phyloP scores from a whole-genome alignment of 1,140 invertebrate genomes.

The Drosophila pectinifera region DNA sequence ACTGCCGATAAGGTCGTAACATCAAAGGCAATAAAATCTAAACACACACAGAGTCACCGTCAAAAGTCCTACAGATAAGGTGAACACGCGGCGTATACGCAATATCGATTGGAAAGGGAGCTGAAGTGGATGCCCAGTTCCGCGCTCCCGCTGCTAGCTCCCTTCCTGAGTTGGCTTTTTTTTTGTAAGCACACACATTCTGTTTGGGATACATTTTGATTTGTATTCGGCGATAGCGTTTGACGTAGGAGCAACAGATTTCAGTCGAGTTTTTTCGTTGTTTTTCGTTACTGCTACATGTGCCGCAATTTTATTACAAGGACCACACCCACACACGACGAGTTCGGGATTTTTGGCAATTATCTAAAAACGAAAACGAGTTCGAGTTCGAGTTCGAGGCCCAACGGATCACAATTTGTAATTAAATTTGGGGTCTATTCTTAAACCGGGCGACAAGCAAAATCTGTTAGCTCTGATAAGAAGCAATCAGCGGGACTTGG shows the following conservation, averaged over 20 bases:
- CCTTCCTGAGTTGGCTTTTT: constrained; percentile 18
- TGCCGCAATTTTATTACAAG: constrained; percentile 69
- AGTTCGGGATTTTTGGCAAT: constrained; percentile 56
- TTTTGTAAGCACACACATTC: constrained; percentile 23
- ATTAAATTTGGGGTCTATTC: constrained; percentile 48
- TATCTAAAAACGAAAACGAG: constrained; percentile 41
- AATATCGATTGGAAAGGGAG: constrained; percentile 69
- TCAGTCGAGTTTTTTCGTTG: constrained; percentile 28
- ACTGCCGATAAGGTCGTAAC: constrained; percentile 75
- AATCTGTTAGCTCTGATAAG: constrained; percentile 5
- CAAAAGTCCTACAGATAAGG: constrained; percentile 54
- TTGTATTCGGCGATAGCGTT: constrained; percentile 67
- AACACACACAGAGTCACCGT: constrained; percentile 36
- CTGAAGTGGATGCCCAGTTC: constrained; percentile 34
- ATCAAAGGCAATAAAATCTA: constrained; percentile 76
- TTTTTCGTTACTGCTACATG: constrained; percentile 47
- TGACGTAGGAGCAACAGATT: constrained; percentile 82
- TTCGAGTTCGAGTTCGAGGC: constrained; percentile 6
- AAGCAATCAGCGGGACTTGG: background rate
- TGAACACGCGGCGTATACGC: constrained; percentile 57
- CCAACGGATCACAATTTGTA: constrained; percentile 27
- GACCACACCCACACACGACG: constrained; percentile 12
- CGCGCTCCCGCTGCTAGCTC: constrained; percentile 5
- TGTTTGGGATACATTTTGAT: constrained; percentile 61
- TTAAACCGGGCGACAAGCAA: constrained; percentile 3